These are phyloP conservation scores for Dugesia japonica DNA, from an alignment of 2,888 invertebrate genomes.

Conservation along the genomic window DNA sequence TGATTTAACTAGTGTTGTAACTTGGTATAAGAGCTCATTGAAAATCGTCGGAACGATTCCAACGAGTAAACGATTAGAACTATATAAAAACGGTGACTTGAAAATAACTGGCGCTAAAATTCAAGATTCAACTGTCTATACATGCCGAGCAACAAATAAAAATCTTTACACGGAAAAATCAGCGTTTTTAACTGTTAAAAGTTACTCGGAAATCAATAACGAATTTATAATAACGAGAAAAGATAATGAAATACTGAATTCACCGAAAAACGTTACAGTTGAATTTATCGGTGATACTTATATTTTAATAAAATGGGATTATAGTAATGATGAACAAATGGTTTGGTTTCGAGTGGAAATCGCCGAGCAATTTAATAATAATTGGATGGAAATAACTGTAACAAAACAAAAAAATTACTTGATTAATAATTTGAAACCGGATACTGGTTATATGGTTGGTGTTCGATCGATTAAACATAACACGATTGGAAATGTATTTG, in stretches of 20 bases:
- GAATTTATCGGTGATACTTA: slow-evolving; percentile 8
- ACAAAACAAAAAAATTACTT: not conserved
- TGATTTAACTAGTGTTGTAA: not conserved
- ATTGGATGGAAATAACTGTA: not conserved
- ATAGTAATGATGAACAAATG: not conserved
- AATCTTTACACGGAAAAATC: not conserved
- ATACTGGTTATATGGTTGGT: not conserved
- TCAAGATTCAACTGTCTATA: not conserved
- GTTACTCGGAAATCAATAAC: not conserved
- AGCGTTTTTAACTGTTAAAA: not conserved
- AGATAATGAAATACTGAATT: not conserved
- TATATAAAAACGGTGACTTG: not conserved
- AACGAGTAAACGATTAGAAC: not conserved
- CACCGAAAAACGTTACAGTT: not conserved
- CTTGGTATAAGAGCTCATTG: not conserved
- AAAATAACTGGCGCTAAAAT: not conserved
- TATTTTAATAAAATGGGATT: not conserved
- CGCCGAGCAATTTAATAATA: not conserved
- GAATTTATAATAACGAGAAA: not conserved
- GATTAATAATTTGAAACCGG: not conserved
- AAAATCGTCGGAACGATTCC: not conserved
- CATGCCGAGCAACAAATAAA: not conserved
- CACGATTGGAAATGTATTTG: not conserved
- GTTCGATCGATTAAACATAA: not conserved
- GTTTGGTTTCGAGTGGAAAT: slow-evolving; percentile 3